phyloP scores from a whole-genome alignment of 2,888 invertebrate species.

The Cordilura impudica region DNA sequence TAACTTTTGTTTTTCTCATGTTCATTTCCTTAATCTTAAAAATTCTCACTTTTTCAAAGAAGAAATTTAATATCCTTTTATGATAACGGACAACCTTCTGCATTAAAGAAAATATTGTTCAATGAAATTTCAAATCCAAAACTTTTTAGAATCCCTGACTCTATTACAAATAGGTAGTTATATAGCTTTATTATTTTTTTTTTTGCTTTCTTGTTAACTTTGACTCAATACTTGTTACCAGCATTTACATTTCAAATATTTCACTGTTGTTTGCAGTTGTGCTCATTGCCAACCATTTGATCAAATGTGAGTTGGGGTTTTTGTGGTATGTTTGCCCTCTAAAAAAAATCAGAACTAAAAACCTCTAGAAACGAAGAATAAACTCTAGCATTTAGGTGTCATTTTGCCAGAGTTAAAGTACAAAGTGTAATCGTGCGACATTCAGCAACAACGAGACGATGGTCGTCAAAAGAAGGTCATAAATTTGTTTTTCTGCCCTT shows the following conservation, averaged over 20 bases:
- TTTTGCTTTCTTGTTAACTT: conserved; percentile 37
- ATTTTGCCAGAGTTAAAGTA: conserved; percentile 13
- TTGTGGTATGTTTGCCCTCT: conserved; percentile 35
- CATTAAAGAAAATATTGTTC: no score
- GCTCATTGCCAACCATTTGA: conserved; percentile 22
- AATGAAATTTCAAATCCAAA: background rate
- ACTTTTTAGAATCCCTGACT: conserved; percentile 27
- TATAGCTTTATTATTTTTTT: background rate
- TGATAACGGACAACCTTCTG: no score
- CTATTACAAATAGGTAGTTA: conserved; percentile 25
- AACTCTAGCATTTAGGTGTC: conserved; percentile 13
- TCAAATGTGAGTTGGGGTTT: conserved; percentile 43
- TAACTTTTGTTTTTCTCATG: no score
- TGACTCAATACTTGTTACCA: conserved; percentile 47
- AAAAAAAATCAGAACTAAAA: conserved; percentile 12
- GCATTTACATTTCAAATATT: conserved; percentile 58
- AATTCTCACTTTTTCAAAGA: no score
- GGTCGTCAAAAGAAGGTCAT: conserved; percentile 27
- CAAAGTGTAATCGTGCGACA: background rate
- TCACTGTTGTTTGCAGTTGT: conserved; percentile 55
- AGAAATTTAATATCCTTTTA: no score
- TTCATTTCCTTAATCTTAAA: no score
- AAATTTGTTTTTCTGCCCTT: conserved; percentile 16
- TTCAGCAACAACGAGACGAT: background rate
- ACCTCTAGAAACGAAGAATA: conserved; percentile 18